Percentiles rank a stretch among this genome's conserved stretches.
These are phyloP conservation scores for Ciona savignyi DNA, from an alignment of 23 tunicate species.

Conservation along the genomic window DNA sequence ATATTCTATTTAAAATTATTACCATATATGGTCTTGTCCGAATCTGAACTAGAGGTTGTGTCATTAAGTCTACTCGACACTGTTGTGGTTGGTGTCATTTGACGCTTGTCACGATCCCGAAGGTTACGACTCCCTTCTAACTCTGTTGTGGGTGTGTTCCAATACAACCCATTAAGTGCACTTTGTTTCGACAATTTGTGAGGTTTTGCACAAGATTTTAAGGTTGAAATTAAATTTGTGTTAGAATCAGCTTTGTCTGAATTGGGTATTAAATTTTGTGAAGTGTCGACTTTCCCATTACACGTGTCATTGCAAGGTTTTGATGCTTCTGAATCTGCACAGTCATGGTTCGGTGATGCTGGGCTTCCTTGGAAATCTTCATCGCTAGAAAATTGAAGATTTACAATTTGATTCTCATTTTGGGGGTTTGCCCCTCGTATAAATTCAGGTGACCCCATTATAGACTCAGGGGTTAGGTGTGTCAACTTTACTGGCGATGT, in stretches of 20 bases:
- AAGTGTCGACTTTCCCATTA: neutral
- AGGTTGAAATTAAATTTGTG: too few species aligned
- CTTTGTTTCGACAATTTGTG: neutral
- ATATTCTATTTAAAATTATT: too few species aligned
- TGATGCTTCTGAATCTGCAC: neutral
- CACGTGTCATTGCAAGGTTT: too few species aligned
- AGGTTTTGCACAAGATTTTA: neutral
- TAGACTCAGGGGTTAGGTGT: neutral
- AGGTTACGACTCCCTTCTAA: neutral
- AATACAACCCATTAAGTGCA: neutral
- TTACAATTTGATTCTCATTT: neutral
- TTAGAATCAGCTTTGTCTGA: too few species aligned
- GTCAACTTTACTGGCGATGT: neutral
- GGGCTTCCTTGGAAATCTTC: neutral
- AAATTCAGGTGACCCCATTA: neutral
- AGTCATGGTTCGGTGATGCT: neutral
- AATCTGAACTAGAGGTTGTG: too few species aligned
- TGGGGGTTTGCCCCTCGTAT: neutral
- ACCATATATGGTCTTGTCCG: too few species aligned
- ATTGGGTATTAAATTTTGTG: too few species aligned
- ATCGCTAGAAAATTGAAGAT: neutral
- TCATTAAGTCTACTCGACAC: too few species aligned
- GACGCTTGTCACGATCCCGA: neutral
- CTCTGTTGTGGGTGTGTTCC: neutral
- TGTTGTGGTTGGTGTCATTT: too few species aligned